A percentile compares a stretch with the other conserved stretches of the same genome.
phyloP scores from a whole-genome alignment of 2,888 invertebrate genomes.

The Andrena haemorrhoa region DNA sequence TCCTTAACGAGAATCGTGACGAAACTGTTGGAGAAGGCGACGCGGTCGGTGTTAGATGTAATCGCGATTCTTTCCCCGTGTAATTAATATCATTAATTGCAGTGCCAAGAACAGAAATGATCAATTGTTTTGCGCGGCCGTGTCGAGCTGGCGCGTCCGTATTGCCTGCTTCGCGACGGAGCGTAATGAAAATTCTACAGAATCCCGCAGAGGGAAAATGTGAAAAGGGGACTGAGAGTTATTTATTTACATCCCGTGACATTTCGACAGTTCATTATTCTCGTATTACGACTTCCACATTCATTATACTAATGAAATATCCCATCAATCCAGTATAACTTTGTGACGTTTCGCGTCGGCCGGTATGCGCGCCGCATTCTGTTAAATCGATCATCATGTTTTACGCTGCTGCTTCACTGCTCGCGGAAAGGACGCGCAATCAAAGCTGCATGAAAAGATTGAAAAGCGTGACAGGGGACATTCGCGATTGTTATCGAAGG shows the following conservation, averaged over 20 bases:
- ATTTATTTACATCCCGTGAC: slow-evolving; percentile 20
- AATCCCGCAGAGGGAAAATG: not conserved
- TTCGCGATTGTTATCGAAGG: not conserved
- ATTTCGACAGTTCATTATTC: slow-evolving; percentile 47
- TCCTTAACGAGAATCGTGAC: slow-evolving; percentile 3
- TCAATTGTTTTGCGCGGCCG: too few species aligned
- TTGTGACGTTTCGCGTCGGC: not conserved
- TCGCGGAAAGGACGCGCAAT: not conserved
- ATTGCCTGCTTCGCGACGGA: too few species aligned
- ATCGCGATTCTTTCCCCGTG: not conserved
- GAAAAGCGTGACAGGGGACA: not conserved
- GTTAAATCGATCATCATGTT: not conserved
- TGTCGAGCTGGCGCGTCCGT: not conserved
- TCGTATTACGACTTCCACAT: slow-evolving; percentile 22
- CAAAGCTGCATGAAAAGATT: not conserved
- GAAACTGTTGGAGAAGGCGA: not conserved
- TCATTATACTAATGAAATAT: slow-evolving; percentile 17
- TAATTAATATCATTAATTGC: not conserved
- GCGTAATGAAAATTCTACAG: not conserved
- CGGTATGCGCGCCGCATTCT: not conserved
- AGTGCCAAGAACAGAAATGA: too few species aligned
- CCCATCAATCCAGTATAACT: not conserved
- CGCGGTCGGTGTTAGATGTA: not conserved
- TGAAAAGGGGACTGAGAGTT: not conserved
- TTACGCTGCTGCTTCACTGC: not conserved